Percentiles rank a stretch among this genome's conserved stretches.
Conservation (phyloP, 2,888 invertebrate species). For the Chymomyza caudatula region DNA sequence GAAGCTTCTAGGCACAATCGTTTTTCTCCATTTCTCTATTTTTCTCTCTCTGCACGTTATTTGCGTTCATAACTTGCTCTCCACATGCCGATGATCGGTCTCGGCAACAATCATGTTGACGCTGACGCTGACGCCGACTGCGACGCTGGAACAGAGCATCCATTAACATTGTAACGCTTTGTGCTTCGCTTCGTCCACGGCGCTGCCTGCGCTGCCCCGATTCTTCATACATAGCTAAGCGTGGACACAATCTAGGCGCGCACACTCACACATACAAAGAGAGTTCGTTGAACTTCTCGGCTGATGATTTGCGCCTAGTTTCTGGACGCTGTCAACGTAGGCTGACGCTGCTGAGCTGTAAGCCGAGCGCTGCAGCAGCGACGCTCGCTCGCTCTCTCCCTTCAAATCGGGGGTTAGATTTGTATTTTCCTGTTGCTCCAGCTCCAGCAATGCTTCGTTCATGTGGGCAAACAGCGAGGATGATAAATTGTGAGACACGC, state of each 20-base stretch:
- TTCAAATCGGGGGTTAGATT: slow-evolving; percentile 57
- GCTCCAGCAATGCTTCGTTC: neutral
- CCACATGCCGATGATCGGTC: neutral
- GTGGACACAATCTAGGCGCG: slow-evolving; percentile 67
- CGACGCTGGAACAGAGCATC: slow-evolving; percentile 25
- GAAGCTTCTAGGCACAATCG: neutral
- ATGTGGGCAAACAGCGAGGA: slow-evolving; percentile 43
- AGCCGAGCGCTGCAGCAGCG: neutral
- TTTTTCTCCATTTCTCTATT: neutral
- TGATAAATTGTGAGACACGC: slow-evolving; percentile 53
- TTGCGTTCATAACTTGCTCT: neutral
- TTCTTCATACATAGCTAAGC: slow-evolving; percentile 36
- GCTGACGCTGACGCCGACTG: slow-evolving; percentile 9
- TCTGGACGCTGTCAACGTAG: slow-evolving; percentile 28
- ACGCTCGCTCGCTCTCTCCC: slow-evolving; percentile 8
- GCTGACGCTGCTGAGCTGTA: neutral
- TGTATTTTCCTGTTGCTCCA: slow-evolving; percentile 31
- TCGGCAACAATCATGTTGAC: neutral
- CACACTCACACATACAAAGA: slow-evolving; percentile 23
- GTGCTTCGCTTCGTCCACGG: slow-evolving; percentile 57
- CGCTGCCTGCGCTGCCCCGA: slow-evolving; percentile 24
- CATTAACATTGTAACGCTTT: slow-evolving; percentile 63
- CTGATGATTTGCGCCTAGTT: slow-evolving; percentile 60
- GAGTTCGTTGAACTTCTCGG: slow-evolving; percentile 65
- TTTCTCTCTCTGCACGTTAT: neutral